A percentile compares a stretch with the other conserved stretches of the same genome.
phyloP scores from a whole-genome alignment of 35 echinoderm and acorn worm genomes.

The Ptychodera flava region DNA sequence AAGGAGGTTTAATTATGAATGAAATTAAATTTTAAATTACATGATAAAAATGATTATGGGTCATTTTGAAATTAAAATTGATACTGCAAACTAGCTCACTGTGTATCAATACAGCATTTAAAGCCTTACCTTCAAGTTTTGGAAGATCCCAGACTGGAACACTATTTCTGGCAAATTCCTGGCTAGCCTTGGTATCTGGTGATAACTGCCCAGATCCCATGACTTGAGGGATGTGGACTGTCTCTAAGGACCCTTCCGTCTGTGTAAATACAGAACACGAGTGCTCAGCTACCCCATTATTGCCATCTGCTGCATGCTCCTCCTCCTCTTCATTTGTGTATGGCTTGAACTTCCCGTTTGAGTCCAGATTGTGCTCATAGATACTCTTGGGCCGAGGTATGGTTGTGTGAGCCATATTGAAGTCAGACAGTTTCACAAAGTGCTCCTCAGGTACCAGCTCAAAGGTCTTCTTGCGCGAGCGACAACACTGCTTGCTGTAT shows the following conservation, averaged over 20 bases:
- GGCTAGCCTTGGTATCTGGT: slow-evolving; percentile 28
- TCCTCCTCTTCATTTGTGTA: background rate
- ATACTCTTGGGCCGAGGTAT: slow-evolving; percentile 84
- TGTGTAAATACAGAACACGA: background rate
- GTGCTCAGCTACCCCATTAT: background rate
- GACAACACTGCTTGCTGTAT: slow-evolving; percentile 21
- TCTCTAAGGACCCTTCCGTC: background rate
- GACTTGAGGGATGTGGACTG: background rate
- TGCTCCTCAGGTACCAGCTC: slow-evolving; percentile 44
- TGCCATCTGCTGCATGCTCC: background rate
- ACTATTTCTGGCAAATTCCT: slow-evolving; percentile 77
- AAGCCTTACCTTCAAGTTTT: slow-evolving; percentile 59
- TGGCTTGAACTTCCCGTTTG: background rate
- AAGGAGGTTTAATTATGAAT: too few species aligned
- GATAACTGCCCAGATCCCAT: slow-evolving; percentile 9
- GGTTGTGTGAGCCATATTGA: slow-evolving; percentile 94
- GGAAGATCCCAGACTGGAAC: slow-evolving; percentile 74
- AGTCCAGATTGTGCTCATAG: slow-evolving; percentile 16
- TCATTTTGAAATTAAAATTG: too few species aligned
- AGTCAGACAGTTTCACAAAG: slow-evolving; percentile 72
- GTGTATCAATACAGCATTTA: too few species aligned
- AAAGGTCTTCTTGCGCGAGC: slow-evolving; percentile 44
- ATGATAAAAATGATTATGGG: too few species aligned
- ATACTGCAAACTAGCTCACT: too few species aligned
- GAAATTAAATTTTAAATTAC: too few species aligned